phyloP scores from a whole-genome alignment of 2,797 vertebrate genomes.

The Arnoldichthys spilopterus region DNA sequence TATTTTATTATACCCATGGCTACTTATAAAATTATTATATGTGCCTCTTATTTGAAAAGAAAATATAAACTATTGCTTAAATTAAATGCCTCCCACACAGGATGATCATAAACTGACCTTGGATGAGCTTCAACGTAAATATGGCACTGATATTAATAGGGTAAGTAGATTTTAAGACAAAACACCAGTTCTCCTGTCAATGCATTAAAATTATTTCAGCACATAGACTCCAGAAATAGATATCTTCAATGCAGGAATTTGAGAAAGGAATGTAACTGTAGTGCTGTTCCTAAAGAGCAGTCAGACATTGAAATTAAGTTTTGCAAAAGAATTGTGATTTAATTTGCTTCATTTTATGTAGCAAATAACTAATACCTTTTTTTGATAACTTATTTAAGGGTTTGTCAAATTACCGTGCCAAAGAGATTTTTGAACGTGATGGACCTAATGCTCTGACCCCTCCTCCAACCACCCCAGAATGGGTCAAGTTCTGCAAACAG shows the following conservation, averaged over 20 bases:
- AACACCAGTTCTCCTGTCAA: background rate
- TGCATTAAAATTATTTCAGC: background rate
- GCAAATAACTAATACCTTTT: background rate
- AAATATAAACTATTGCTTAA: background rate
- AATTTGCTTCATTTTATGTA: background rate
- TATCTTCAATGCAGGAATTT: background rate
- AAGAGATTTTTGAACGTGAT: slow-evolving; percentile 90
- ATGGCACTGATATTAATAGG: slow-evolving; percentile 30
- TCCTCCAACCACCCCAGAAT: slow-evolving; percentile 95
- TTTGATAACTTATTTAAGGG: slow-evolving; percentile 74
- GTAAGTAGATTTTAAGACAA: slow-evolving; percentile 18
- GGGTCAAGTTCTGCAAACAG: slow-evolving; percentile 96
- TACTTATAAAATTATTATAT: too few relatives aligned
- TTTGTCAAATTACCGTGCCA: slow-evolving; percentile 82
- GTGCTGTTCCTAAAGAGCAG: background rate
- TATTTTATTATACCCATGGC: too few relatives aligned
- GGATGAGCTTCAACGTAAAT: slow-evolving; percentile 45
- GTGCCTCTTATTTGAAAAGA: background rate
- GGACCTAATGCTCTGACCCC: slow-evolving; percentile 93
- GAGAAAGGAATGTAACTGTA: background rate
- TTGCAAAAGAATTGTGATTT: background rate
- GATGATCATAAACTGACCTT: slow-evolving; percentile 37
- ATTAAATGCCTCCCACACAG: background rate
- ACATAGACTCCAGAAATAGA: background rate
- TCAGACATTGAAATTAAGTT: background rate